Evolutionary conservation across 2,797 vertebrate species (phyloP), one percentile per base, ranked within the genome.

Genomic region (Gambusia yucatana): DNA sequence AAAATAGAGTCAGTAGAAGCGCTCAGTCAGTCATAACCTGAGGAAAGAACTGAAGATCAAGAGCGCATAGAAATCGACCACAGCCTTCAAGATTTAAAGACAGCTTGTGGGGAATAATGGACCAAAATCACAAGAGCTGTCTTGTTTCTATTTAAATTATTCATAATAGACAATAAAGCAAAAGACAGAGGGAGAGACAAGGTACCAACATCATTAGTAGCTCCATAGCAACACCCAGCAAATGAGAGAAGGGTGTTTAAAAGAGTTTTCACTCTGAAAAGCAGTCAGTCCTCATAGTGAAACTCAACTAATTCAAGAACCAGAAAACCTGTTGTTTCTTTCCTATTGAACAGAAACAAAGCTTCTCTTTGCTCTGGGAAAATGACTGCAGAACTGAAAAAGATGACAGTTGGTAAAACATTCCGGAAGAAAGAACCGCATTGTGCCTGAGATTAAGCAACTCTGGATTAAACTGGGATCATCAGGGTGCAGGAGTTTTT

Each of bases 191-290:
- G 63, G 36, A 20, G 36, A 67, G 39, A 41, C 61, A 20, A 39
- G 16, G 14, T 33, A 65, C 28, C 17, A 16, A 65, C 33, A 20
- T 9, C 6, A 65, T 39, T 39, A 22, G 30, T 20, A 39, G 7
- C 36, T 67, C 36, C 8, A 67, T 6, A 67, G 57, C 57, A 25
- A 17, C 61, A 65, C 16, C 33, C 33, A 65, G 17, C 33, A 63
- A 63, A 33, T 36, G 14, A 33, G 14, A 39, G 33, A 65, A 86
- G 79, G 20, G 63, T 75, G 76, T 84, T 82, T 71, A 55, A 81
- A 77, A 28, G 80, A 69, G 78, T 84, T 87, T 86, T 84, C 79
- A 75, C 76, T 70, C 50, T 57, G 55, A 61, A 17, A 2, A 74
- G 46, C 71, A 3, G 36, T 43, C 44, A 44, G 48, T 3, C 44